A percentile compares a stretch with the other conserved stretches of the same genome.
phyloP scores from a whole-genome alignment of 2,797 vertebrate genomes.

The Gallinago stenura region DNA sequence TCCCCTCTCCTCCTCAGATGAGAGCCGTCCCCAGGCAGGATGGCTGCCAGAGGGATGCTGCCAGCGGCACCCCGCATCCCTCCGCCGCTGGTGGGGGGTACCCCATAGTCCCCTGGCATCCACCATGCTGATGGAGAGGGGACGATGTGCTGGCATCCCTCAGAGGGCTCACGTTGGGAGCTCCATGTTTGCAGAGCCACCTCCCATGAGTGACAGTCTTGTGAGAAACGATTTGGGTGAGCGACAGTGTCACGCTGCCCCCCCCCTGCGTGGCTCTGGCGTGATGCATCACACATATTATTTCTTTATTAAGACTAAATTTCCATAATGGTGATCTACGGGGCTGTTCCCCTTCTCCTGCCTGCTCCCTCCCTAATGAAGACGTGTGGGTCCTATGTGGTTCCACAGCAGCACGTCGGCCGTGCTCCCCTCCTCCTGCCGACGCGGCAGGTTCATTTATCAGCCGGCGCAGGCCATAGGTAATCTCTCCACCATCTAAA shows the following conservation, averaged over 20 bases:
- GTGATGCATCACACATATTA: constrained; percentile 52
- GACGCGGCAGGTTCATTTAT: not conserved
- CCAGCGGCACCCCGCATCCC: not conserved
- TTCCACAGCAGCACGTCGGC: not conserved
- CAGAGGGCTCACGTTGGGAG: not conserved
- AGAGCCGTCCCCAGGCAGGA: not conserved
- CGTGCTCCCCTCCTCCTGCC: accelerated
- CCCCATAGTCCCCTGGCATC: not conserved
- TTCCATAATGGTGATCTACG: constrained; percentile 57
- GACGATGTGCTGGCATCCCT: not conserved
- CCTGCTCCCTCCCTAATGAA: constrained; percentile 44
- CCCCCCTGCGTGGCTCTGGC: not conserved
- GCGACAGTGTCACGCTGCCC: not conserved
- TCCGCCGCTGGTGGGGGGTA: accelerated
- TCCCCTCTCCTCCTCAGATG: not conserved
- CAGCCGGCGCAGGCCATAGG: not conserved
- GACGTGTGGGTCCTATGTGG: not conserved
- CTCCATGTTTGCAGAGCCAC: not conserved
- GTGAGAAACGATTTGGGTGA: not conserved
- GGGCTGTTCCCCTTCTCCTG: not conserved
- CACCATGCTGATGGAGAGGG: not conserved
- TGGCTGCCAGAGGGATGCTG: not conserved
- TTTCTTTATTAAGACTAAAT: constrained; percentile 57
- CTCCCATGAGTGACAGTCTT: not conserved
- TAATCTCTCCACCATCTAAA: not conserved